Conservation (phyloP, 2,113 vertebrate species). For the Rhea americana region DNA sequence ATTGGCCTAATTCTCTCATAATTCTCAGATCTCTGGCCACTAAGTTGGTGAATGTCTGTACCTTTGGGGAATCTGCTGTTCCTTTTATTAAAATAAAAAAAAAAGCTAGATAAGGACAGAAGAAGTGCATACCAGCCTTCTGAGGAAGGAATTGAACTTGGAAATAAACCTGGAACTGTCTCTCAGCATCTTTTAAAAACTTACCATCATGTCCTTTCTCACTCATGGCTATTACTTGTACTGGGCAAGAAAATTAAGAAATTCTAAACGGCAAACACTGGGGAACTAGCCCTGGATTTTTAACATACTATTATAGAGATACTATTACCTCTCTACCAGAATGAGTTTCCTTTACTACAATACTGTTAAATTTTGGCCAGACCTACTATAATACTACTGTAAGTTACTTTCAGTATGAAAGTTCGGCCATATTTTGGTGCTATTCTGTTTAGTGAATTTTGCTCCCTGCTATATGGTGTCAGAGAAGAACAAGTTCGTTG, state of each 20-base stretch:
- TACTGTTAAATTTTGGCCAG: not conserved
- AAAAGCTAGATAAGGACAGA: not conserved
- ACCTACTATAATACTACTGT: not conserved
- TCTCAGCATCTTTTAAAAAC: not conserved
- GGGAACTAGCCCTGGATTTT: not conserved
- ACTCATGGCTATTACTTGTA: not conserved
- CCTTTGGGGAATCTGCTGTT: not conserved
- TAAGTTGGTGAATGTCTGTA: not conserved
- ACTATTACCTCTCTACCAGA: not conserved
- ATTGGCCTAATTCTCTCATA: not conserved
- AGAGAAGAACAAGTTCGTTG: not conserved
- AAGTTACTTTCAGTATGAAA: not conserved
- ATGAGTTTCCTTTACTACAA: not conserved
- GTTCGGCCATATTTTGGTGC: not conserved
- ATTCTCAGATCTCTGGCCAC: not conserved
- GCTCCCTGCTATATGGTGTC: not conserved
- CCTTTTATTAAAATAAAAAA: too few relatives aligned
- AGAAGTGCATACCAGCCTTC: not conserved
- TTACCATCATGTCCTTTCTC: not conserved
- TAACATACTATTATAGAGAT: not conserved
- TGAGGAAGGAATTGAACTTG: not conserved
- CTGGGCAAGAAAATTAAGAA: not conserved
- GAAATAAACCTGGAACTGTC: not conserved
- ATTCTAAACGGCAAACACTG: not conserved
- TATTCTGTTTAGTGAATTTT: not conserved